phyloP scores from a whole-genome alignment of 2,888 invertebrate species.

The Ischnura elegans region DNA sequence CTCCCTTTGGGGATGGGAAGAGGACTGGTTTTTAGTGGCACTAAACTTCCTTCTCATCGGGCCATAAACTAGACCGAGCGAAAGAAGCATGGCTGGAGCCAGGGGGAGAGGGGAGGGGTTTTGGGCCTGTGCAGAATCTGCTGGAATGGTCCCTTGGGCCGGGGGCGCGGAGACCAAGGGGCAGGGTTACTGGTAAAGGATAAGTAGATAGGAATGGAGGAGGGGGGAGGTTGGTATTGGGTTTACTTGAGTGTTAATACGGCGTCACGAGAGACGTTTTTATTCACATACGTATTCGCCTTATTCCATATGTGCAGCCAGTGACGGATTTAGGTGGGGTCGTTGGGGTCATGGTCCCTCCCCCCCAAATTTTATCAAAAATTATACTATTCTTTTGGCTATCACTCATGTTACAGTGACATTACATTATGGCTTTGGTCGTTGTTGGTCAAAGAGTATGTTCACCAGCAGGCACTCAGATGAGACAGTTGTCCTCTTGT shows the following conservation, averaged over 20 bases:
- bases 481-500: too few relatives aligned
- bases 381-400: too few relatives aligned
- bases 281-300: too few relatives aligned
- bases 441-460: too few relatives aligned
- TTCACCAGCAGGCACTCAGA: too few relatives aligned
- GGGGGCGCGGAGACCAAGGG: neutral
- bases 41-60: constrained; percentile 65
- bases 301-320: too few relatives aligned
- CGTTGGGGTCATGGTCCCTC: too few relatives aligned
- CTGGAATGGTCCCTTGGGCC: neutral
- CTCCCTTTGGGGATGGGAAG: neutral
- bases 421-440: too few relatives aligned
- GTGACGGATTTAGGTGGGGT: too few relatives aligned
- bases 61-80: constrained; percentile 46
- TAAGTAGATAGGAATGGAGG: neutral
- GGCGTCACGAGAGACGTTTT: too few relatives aligned
- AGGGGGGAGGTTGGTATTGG: neutral
- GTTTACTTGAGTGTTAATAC: neutral
- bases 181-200: neutral
- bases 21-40: constrained; percentile 66
- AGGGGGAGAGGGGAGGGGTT: neutral
- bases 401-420: too few relatives aligned
- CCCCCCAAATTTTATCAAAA: too few relatives aligned
- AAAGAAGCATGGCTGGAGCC: neutral
- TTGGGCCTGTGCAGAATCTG: neutral